These are phyloP conservation scores for Phaenicophaeus curvirostris DNA, from an alignment of 2,797 vertebrate species.

Conservation along the genomic window DNA sequence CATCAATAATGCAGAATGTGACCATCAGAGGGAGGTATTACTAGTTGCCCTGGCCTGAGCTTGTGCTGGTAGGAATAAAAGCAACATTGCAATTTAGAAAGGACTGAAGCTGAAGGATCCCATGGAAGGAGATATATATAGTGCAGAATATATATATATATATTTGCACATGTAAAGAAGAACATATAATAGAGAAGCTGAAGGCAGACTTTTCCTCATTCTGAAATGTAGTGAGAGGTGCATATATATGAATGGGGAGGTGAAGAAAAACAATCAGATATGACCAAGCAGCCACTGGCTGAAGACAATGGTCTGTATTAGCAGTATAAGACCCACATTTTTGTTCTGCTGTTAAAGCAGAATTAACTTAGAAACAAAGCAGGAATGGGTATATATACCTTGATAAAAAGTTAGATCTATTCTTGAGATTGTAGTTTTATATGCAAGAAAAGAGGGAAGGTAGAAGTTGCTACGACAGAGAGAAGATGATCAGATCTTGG, in stretches of 20 bases:
- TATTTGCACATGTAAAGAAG: background rate
- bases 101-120: background rate
- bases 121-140: background rate
- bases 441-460: background rate
- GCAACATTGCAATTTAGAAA: background rate
- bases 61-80: background rate
- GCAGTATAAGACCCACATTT: background rate
- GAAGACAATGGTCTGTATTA: background rate
- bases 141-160: too few relatives aligned
- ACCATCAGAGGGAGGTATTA: background rate
- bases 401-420: background rate
- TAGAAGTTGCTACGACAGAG: background rate
- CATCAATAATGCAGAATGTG: background rate
- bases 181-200: background rate
- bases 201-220: background rate
- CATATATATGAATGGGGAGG: background rate
- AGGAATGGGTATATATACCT: background rate
- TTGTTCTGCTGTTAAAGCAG: background rate
- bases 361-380: background rate
- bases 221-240: background rate
- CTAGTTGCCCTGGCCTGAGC: background rate
- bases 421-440: background rate
- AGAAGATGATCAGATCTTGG: background rate
- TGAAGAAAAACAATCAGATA: background rate
- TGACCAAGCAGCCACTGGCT: background rate